Conservation (phyloP, 2,797 vertebrate species). For the Natrix natrix region DNA sequence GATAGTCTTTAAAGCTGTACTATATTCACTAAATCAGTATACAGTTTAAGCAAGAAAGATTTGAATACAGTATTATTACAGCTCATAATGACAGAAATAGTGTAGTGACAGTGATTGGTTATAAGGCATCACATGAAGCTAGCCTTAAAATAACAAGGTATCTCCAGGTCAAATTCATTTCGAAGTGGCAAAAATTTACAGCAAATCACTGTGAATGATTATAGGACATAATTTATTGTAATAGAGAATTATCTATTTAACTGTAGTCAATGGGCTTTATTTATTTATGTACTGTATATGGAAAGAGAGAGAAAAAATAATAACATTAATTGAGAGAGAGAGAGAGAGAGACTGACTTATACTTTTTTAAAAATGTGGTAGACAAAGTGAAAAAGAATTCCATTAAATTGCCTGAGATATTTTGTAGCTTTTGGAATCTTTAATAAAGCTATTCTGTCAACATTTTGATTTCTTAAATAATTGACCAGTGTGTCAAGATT, state of each 20-base stretch:
- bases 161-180: constrained; percentile 1
- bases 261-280: background rate
- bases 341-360: background rate
- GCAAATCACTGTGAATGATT: background rate
- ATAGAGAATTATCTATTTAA: background rate
- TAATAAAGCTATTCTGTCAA: background rate
- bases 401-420: background rate
- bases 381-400: background rate
- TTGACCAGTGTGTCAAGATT: background rate
- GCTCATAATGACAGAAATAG: constrained; percentile 15
- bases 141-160: constrained; percentile 23
- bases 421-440: background rate
- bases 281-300: background rate
- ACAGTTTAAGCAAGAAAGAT: constrained; percentile 19
- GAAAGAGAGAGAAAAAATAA: background rate
- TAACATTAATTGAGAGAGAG: background rate
- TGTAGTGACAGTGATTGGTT: constrained; percentile 4
- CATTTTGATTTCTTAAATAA: background rate
- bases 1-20: constrained; percentile 31
- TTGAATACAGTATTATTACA: constrained; percentile 32
- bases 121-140: background rate
- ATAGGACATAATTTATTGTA: background rate
- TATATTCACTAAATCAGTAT: constrained; percentile 21
- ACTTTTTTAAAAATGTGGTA: background rate
- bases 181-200: constrained; percentile 2